These are phyloP conservation scores for Sitta europaea DNA, from an alignment of 2,113 vertebrate genomes.

Conservation along the genomic window DNA sequence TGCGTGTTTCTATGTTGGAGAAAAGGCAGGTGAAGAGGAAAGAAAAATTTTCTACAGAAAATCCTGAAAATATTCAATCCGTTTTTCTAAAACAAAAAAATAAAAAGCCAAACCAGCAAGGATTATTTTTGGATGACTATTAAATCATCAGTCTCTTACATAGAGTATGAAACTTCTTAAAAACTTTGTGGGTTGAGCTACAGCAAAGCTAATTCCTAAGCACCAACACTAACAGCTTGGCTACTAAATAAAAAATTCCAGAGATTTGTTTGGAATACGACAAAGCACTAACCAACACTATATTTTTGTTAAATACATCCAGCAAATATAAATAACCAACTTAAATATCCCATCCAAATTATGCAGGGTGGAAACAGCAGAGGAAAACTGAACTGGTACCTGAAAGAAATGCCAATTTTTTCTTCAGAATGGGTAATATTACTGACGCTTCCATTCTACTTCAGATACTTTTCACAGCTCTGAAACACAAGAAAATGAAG, in stretches of 20 bases:
- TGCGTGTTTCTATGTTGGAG: not conserved
- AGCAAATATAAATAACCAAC: not conserved
- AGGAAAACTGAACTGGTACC: slow-evolving; percentile 74
- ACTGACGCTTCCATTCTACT: slow-evolving; percentile 87
- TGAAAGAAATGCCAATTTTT: slow-evolving; percentile 96
- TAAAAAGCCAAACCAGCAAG: not conserved
- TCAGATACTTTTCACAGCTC: slow-evolving; percentile 37
- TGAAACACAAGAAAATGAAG: slow-evolving; percentile 66
- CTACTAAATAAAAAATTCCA: not conserved
- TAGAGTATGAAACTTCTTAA: not conserved
- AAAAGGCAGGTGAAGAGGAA: not conserved
- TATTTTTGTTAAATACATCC: not conserved
- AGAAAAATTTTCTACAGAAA: not conserved
- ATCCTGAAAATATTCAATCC: not conserved
- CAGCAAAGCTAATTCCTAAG: not conserved
- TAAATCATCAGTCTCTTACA: not conserved
- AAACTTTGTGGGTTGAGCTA: not conserved
- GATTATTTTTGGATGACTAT: not conserved
- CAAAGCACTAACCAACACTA: not conserved
- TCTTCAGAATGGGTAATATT: slow-evolving; percentile 92
- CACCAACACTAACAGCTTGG: not conserved
- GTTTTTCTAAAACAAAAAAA: not conserved
- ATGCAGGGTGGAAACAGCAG: not conserved
- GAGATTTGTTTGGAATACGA: not conserved
- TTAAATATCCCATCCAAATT: not conserved